Base-by-base conservation (phyloP, 1,140 invertebrate genomes). In the Nephila pilipes region DNA sequence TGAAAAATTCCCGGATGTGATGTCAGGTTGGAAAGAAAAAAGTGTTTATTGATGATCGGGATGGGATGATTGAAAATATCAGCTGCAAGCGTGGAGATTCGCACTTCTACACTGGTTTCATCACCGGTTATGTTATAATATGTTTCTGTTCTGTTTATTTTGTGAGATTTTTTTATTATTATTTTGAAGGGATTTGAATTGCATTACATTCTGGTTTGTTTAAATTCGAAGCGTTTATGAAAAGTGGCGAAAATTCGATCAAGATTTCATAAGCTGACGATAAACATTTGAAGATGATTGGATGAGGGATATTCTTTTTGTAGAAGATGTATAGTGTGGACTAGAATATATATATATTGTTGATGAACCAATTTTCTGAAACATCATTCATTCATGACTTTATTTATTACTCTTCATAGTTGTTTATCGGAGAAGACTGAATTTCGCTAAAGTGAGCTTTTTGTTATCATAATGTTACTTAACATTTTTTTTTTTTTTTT, bases 241-340 rank as follows among this genome's bases (percentile, higher is more conserved):
- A 81, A 81, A 81, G 80, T 81, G 80, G n/a, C 36, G 80, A 81
- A 81, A 81, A 81, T 81, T 81, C 38, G 46, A 81, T 81, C 80
- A 54, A 18, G 38, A 12, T 18, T 29, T 46, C 22, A 20, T 81
- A 38, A n/a, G 38, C 12, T 14, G 80, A 81, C n/a, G 80, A 54
- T 46, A n/a, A 55, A 54, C 38, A 81, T n/a, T 20, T 6, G n/a
- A 46, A 54, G 80, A 81, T 54, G 80, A 25, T 46, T 81, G 38
- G 29, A 14, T 75, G 14, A 75, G 12, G 18, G 3, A 20, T 32
- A 75, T 0, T 22, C 29, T 16, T 75, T 36, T 2, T 14, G 14
- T 20, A 4, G 32, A 75, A 75, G 16, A 5, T 32, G 20, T 75
- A 3, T 29, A 36, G 20, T 36, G 6, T 10, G 3, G 46, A 46